A percentile compares a stretch with the other conserved stretches of the same genome.
Conservation (phyloP, 2,888 invertebrate genomes). For the Caradrina kadenii region DNA sequence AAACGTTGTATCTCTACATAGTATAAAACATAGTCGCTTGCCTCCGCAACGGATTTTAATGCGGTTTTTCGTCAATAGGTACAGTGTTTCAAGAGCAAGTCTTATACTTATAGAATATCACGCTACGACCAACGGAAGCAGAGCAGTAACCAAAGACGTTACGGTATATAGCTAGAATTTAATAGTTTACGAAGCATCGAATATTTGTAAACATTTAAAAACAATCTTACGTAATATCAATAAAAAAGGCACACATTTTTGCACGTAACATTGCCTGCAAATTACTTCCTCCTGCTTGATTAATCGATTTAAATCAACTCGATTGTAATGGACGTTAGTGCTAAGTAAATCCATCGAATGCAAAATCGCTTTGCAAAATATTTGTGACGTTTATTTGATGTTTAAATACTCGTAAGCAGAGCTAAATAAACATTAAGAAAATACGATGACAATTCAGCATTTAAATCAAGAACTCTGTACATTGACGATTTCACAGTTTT, state of each 20-base stretch:
- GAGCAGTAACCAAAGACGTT: no score
- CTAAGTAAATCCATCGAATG: neutral
- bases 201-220: neutral
- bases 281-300: constrained; percentile 25
- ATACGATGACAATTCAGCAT: neutral
- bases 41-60: no score
- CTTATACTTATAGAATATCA: no score
- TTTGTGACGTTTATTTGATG: constrained; percentile 12
- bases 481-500: neutral
- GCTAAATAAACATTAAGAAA: constrained; percentile 7
- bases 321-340: constrained; percentile 4
- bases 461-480: neutral
- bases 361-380: constrained; percentile 9
- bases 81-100: no score
- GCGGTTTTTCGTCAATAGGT: no score
- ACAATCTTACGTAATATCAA: neutral
- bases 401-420: neutral
- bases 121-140: no score
- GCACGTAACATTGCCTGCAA: constrained; percentile 17
- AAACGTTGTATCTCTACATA: neutral
- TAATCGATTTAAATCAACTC: constrained; percentile 11
- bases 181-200: no score
- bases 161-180: no score
- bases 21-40: no score
- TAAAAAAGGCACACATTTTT: constrained; percentile 6